These are phyloP conservation scores for Drosophila lacicola DNA, from an alignment of 2,888 invertebrate genomes.

Conservation along the genomic window DNA sequence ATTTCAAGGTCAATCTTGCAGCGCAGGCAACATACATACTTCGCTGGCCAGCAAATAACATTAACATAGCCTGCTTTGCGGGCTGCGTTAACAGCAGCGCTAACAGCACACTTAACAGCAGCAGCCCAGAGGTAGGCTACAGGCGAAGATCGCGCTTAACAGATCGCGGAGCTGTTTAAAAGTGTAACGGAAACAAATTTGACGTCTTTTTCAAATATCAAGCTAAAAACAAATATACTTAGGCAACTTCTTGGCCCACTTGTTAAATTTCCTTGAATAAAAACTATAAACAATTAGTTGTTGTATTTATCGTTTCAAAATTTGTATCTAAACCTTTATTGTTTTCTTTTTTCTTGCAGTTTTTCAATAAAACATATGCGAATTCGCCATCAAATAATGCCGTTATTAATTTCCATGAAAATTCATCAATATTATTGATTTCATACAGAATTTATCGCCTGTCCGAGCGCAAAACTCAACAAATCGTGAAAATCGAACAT, in stretches of 20 bases:
- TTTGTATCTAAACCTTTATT: slow-evolving; percentile 85
- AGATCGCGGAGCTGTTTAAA: background rate
- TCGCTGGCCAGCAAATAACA: background rate
- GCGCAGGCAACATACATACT: background rate
- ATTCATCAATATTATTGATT: slow-evolving; percentile 39
- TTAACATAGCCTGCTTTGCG: slow-evolving; percentile 5
- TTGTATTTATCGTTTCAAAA: slow-evolving; percentile 84
- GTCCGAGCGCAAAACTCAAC: background rate
- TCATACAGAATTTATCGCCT: background rate
- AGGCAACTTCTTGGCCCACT: background rate
- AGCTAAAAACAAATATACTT: no score
- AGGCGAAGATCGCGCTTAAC: background rate
- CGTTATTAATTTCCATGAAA: slow-evolving; percentile 26
- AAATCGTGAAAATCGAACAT: background rate
- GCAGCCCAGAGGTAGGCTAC: slow-evolving; percentile 17
- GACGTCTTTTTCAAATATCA: background rate
- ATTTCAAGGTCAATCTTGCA: slow-evolving; percentile 30
- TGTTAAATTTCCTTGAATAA: slow-evolving; percentile 1
- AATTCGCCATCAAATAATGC: slow-evolving; percentile 33
- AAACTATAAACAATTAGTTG: slow-evolving; percentile 19
- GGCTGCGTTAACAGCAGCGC: background rate
- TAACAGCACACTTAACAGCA: slow-evolving; percentile 1
- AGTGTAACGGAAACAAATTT: no score
- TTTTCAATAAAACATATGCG: slow-evolving; percentile 75
- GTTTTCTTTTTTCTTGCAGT: slow-evolving; percentile 74